Conservation (phyloP, 2,888 invertebrate genomes). For the Dolichomitus sp. region DNA sequence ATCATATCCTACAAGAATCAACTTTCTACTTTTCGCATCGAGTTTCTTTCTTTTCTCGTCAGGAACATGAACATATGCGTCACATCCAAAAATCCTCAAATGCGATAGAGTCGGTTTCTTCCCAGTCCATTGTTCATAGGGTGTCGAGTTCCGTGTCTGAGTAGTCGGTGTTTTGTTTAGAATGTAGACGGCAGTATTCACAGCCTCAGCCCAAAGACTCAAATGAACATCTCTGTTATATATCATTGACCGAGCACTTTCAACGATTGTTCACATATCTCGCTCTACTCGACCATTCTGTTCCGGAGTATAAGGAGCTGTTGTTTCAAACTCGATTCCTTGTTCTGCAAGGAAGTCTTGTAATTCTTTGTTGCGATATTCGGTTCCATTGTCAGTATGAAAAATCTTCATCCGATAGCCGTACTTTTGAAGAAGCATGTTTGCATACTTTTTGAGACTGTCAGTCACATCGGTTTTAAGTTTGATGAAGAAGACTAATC, state of each 20-base stretch:
- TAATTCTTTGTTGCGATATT: conserved; percentile 30
- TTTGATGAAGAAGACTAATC: conserved; percentile 13
- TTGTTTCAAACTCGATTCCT: conserved; percentile 33
- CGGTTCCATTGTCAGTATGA: conserved; percentile 28
- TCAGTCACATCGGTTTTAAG: conserved; percentile 4
- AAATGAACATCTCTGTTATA: background rate
- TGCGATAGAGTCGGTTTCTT: conserved; percentile 3
- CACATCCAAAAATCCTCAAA: conserved; percentile 5
- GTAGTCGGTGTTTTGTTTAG: conserved; percentile 74
- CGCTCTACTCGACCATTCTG: conserved; percentile 18
- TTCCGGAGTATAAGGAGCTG: conserved; percentile 39
- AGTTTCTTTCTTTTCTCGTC: conserved; percentile 28
- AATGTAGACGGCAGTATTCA: conserved; percentile 78
- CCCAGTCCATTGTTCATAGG: conserved; percentile 1
- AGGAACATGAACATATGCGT: conserved; percentile 49
- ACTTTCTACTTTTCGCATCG: too few species aligned
- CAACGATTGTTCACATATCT: background rate
- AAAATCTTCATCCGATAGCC: conserved; percentile 12
- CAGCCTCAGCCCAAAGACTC: conserved; percentile 81
- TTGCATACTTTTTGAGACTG: background rate
- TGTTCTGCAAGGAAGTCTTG: conserved; percentile 11
- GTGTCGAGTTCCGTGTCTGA: background rate
- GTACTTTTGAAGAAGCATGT: conserved; percentile 1
- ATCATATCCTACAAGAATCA: too few species aligned
- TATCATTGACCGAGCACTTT: background rate